phyloP scores from a whole-genome alignment of 1,140 invertebrate genomes.

The Zaprionus tsacasi region DNA sequence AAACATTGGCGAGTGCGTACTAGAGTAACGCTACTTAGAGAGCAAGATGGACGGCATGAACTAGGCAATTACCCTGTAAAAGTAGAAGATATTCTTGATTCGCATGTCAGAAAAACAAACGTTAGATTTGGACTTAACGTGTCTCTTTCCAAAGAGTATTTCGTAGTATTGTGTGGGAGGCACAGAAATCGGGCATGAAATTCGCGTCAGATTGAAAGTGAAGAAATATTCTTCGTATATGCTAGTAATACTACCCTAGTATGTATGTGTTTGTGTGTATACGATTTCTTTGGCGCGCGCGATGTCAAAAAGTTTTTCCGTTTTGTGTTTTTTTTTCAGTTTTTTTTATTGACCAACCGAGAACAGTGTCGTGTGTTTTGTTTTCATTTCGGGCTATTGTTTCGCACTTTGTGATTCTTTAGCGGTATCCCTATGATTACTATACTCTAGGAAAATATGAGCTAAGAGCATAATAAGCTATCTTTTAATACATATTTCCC shows the following conservation, averaged over 20 bases:
- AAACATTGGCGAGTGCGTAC: slow-evolving; percentile 30
- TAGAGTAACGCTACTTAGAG: slow-evolving; percentile 54
- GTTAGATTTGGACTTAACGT: not conserved
- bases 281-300: slow-evolving; percentile 23
- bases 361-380: slow-evolving; percentile 68
- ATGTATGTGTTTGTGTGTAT: not conserved
- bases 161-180: slow-evolving; percentile 10
- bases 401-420: slow-evolving; percentile 45
- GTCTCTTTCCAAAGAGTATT: slow-evolving; percentile 15
- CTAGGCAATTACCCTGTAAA: slow-evolving; percentile 17
- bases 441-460: slow-evolving; percentile 6
- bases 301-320: slow-evolving; percentile 68
- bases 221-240: slow-evolving; percentile 38
- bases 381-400: slow-evolving; percentile 38
- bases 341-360: slow-evolving; percentile 45
- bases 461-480: not conserved
- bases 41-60: not conserved
- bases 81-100: not conserved
- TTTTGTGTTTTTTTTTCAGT: slow-evolving; percentile 45
- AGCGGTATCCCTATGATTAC: slow-evolving; percentile 2
- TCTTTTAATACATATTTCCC: too few species aligned
- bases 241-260: too few species aligned
- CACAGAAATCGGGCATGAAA: slow-evolving; percentile 12
- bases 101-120: not conserved
- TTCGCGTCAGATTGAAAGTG: slow-evolving; percentile 69